Conservation (phyloP, 1,140 invertebrate species). For the Teleopsis dalmanni region DNA sequence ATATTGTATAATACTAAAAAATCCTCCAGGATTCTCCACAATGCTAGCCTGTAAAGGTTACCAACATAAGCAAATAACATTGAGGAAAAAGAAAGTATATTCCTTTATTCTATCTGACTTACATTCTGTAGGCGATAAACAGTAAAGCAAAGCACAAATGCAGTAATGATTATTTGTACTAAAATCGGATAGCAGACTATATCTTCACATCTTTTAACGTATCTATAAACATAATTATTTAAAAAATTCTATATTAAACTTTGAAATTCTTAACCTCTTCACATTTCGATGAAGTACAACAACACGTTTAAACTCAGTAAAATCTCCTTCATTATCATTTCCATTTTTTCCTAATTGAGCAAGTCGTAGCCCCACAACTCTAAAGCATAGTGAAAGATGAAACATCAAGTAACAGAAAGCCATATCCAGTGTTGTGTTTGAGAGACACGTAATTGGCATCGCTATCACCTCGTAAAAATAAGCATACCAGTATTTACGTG, state of each 20-base stretch:
- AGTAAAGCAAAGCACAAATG: conserved; percentile 36
- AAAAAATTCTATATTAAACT: not conserved
- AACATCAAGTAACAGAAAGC: conserved; percentile 32
- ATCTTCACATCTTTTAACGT: conserved; percentile 18
- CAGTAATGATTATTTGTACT: conserved; percentile 32
- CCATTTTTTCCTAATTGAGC: conserved; percentile 7
- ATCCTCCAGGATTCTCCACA: conserved; percentile 26
- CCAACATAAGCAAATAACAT: not conserved
- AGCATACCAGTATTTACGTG: conserved; percentile 23
- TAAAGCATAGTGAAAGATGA: conserved; percentile 27
- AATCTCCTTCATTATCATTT: not conserved
- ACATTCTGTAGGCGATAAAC: conserved; percentile 27
- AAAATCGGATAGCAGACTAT: conserved; percentile 32
- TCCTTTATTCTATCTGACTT: not conserved
- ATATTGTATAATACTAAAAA: conserved; percentile 27
- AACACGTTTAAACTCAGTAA: too few species aligned
- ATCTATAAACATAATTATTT: conserved; percentile 10
- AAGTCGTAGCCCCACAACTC: conserved; percentile 23
- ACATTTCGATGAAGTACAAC: conserved; percentile 22
- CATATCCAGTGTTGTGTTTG: conserved; percentile 26
- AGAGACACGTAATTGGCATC: conserved; percentile 31
- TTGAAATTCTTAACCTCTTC: conserved; percentile 7
- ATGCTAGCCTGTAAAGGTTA: not conserved
- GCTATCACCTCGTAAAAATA: conserved; percentile 26
- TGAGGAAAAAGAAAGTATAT: not conserved